A percentile compares a stretch with the other conserved stretches of the same genome.
These are phyloP conservation scores for Drosophila mayri DNA, from an alignment of 1,140 invertebrate species.

Conservation along the genomic window DNA sequence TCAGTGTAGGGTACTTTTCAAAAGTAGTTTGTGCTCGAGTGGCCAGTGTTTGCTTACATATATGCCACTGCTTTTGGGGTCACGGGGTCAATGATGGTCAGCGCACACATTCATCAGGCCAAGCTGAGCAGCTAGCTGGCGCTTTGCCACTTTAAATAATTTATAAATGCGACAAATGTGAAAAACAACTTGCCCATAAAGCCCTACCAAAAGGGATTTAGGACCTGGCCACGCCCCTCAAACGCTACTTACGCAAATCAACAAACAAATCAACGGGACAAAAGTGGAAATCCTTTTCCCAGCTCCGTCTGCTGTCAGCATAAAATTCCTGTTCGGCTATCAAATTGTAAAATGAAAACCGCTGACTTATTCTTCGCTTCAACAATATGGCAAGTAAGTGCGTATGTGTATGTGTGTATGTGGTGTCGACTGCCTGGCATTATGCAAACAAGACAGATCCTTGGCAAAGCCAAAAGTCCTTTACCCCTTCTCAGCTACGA, in stretches of 20 bases:
- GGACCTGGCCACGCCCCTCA: constrained; percentile 13
- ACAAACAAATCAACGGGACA: constrained; percentile 76
- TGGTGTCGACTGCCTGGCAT: constrained; percentile 64
- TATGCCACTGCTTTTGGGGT: constrained; percentile 65
- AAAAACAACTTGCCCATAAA: constrained; percentile 65
- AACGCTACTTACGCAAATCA: constrained; percentile 63
- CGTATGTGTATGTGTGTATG: constrained; percentile 12
- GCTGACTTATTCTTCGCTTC: constrained; percentile 56
- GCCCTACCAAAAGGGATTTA: constrained; percentile 49
- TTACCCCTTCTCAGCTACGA: constrained; percentile 22
- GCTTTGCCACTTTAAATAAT: constrained; percentile 78
- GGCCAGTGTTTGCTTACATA: constrained; percentile 10
- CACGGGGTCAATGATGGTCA: constrained; percentile 77
- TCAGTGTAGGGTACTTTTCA: background rate
- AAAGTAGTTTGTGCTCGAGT: constrained; percentile 11
- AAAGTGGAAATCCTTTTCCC: constrained; percentile 59
- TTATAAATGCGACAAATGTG: constrained; percentile 78
- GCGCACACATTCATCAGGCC: constrained; percentile 44
- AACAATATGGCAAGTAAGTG: constrained; percentile 13
- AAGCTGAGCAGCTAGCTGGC: constrained; percentile 18
- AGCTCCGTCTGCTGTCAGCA: constrained; percentile 64
- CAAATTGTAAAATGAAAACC: constrained; percentile 79
- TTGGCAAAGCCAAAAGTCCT: constrained; percentile 29
- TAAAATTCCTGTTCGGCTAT: constrained; percentile 66
- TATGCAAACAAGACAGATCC: constrained; percentile 71